Evolutionary conservation across 2,113 vertebrate genomes (phyloP).

Genomic region (Urocolius indicus): DNA sequence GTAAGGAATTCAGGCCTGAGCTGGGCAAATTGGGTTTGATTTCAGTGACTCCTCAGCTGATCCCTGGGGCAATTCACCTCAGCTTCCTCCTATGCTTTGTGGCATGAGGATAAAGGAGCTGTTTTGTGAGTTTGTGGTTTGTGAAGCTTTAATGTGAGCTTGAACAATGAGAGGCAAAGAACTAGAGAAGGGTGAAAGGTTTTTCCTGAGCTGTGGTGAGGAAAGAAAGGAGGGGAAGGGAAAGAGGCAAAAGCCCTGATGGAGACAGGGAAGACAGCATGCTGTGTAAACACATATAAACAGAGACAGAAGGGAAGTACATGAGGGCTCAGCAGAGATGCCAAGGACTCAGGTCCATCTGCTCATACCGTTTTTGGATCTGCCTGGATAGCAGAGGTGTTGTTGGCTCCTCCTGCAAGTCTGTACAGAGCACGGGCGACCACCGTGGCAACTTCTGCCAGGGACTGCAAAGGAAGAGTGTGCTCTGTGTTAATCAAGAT

Average conservation of each 20-base stretch:
- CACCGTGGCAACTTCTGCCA: constrained; percentile 86
- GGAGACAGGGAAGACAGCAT: background rate
- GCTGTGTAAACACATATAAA: constrained; percentile 5
- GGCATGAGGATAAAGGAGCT: background rate
- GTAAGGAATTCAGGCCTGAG: background rate
- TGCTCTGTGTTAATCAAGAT: background rate
- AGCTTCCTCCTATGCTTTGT: background rate
- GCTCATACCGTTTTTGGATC: constrained; percentile 83
- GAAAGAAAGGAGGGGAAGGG: background rate
- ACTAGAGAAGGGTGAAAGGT: background rate
- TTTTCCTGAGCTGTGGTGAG: background rate
- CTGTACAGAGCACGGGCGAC: constrained; percentile 85
- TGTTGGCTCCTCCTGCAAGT: constrained; percentile 83
- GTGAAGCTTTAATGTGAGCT: background rate
- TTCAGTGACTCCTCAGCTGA: background rate
- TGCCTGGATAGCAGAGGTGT: constrained; percentile 71
- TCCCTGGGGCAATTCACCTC: background rate
- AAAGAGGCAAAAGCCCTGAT: background rate
- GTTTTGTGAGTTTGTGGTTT: background rate
- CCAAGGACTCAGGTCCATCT: background rate
- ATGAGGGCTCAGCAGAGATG: background rate
- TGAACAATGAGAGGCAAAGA: background rate
- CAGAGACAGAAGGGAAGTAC: constrained; percentile 6
- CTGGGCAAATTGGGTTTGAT: background rate
- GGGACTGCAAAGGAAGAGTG: constrained; percentile 72